Conservation (phyloP, 1,140 invertebrate species). For the Saxidomus purpurata region DNA sequence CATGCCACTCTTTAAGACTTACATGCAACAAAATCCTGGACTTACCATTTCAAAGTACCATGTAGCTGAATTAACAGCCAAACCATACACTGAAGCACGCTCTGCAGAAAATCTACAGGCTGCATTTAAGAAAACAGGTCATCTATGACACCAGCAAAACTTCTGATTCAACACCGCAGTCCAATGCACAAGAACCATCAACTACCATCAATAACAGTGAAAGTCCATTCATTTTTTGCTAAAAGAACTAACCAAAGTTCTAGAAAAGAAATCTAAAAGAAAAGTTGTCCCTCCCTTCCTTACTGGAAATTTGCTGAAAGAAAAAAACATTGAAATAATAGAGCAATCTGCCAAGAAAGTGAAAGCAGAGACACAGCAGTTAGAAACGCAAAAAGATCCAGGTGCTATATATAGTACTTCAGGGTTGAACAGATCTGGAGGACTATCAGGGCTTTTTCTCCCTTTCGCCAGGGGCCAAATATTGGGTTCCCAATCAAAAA, state of each 20-base stretch:
- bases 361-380: background rate
- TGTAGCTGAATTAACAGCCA: background rate
- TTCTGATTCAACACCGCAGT: background rate
- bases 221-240: background rate
- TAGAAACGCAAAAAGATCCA: too few relatives aligned
- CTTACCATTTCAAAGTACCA: background rate
- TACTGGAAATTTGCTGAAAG: slow-evolving; percentile 3
- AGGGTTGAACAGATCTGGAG: too few relatives aligned
- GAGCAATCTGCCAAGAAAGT: background rate
- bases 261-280: background rate
- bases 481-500: too few relatives aligned
- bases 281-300: slow-evolving; percentile 2
- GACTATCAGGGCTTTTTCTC: too few relatives aligned
- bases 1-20: slow-evolving; percentile 35
- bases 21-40: slow-evolving; percentile 23
- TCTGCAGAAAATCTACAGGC: background rate
- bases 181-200: background rate
- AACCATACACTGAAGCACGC: slow-evolving; percentile 87
- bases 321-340: slow-evolving; percentile 7
- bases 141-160: background rate
- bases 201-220: background rate
- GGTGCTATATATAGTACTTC: too few relatives aligned
- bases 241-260: background rate
- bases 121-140: background rate
- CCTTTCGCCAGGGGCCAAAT: too few relatives aligned